A percentile compares a stretch with the other conserved stretches of the same genome.
Evolutionary conservation across 2,797 vertebrate genomes (phyloP).

Genomic region (Sus cebifrons): DNA sequence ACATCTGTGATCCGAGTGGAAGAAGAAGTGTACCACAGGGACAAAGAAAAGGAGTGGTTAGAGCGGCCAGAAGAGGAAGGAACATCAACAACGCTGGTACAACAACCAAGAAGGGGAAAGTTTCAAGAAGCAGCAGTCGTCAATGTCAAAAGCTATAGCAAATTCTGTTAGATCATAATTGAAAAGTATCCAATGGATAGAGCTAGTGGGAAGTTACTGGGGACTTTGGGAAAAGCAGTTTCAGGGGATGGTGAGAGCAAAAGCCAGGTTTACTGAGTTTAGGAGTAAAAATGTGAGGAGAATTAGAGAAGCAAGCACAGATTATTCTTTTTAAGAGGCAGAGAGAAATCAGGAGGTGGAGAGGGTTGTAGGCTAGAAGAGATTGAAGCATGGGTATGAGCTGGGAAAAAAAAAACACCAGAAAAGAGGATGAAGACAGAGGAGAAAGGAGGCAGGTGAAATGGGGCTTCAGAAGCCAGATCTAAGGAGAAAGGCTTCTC

Average conservation of each 20-base stretch:
- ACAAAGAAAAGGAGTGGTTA: not conserved
- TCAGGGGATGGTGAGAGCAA: not conserved
- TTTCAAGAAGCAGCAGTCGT: not conserved
- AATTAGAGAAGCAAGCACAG: not conserved
- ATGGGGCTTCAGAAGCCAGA: not conserved
- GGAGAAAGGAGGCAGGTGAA: not conserved
- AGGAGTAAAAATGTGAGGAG: not conserved
- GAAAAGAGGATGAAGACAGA: not conserved
- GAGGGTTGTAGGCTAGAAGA: not conserved
- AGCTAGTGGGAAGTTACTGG: not conserved
- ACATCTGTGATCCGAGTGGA: not conserved
- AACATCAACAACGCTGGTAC: not conserved
- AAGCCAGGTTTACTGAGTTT: not conserved
- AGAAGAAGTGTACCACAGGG: not conserved
- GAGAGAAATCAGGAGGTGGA: not conserved
- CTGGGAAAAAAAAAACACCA: not conserved
- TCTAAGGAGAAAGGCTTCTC: not conserved
- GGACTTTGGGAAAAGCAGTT: not conserved
- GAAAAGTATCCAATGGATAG: not conserved
- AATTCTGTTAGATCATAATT: not conserved
- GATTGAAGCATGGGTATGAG: not conserved
- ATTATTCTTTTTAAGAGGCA: not conserved
- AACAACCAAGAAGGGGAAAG: not conserved
- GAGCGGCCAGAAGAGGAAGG: not conserved
- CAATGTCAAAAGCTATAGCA: not conserved